phyloP scores from a whole-genome alignment of 2,113 vertebrate species.

The Rhinoptilus africanus region DNA sequence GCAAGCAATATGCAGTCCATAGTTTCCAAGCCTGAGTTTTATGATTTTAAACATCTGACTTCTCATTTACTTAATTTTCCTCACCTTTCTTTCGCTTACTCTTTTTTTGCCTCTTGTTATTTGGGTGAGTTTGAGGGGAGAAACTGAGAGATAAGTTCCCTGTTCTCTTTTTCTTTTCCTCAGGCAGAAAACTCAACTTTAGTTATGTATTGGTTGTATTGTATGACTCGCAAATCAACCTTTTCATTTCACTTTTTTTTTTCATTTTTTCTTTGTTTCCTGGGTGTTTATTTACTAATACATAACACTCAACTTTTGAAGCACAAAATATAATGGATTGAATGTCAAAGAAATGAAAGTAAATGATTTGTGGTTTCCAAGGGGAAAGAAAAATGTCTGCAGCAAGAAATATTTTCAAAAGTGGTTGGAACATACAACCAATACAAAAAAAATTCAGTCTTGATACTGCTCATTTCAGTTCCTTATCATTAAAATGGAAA shows the following conservation, averaged over 20 bases:
- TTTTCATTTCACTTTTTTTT: background rate
- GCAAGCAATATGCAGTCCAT: background rate
- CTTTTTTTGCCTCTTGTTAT: background rate
- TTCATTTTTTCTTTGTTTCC: background rate
- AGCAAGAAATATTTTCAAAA: background rate
- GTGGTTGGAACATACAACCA: background rate
- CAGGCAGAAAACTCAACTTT: background rate
- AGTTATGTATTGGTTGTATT: background rate
- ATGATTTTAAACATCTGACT: background rate
- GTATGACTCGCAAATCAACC: background rate
- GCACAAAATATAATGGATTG: background rate
- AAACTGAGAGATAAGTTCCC: background rate
- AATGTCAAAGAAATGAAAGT: slow-evolving; percentile 42
- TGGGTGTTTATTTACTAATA: background rate
- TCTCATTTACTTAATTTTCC: background rate
- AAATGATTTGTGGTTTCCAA: slow-evolving; percentile 13
- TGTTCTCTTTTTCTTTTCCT: background rate
- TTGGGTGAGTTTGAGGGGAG: background rate
- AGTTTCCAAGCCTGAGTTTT: background rate
- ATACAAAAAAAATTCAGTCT: background rate
- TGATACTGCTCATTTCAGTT: background rate
- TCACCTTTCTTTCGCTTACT: background rate
- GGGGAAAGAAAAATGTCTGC: background rate
- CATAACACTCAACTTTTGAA: background rate
- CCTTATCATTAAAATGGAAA: background rate